Evolutionary conservation across 2,888 invertebrate species (phyloP), one percentile per base, ranked within the genome.

Genomic region (Pharmacophagus antenor): DNA sequence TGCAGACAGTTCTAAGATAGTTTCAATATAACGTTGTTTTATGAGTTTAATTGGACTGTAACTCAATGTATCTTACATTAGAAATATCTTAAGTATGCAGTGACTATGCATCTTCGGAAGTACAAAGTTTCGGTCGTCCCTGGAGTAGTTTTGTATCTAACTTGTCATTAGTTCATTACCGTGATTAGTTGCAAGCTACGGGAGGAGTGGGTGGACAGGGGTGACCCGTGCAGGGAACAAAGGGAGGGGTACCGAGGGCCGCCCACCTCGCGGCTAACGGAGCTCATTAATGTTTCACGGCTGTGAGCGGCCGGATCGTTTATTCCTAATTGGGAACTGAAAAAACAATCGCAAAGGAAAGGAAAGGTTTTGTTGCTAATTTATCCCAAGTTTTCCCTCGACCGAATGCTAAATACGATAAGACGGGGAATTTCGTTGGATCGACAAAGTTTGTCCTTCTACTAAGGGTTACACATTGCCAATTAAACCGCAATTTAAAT

Each of bases 151-250:
- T 68, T 66, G 63, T 64, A 68, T 70, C 70, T 74, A 81, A 83
- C 79, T 84, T 84, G 82, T 84, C 79, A 82, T 83, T 83, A 80
- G 79, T 85, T 88, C 82, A 87, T 88, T 86, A 86, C 75, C 67
- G 74, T 82, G 84, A 88, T 87, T 85, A 84, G 80, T 78, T 69
- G 68, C 67, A 65, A 65, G 76, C 58, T 60, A 46, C 17, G 37
- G 41, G 42, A 41, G 53, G 47, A 46, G 54, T 21, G 23, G 42
- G 47, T 46, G 12, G 23, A 6, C 17, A 31, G 50, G 31, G 52
- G 44, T 44, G 42, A 50, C 15, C n/a, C n/a, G 8, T 37, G 56
- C 63, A 62, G 67, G 58, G 67, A 55, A 62, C 62, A 62, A 63
- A 58, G 56, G 61, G 61, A 55, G 66, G 67, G 68, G 63, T 65